These are phyloP conservation scores for Bufo bufo DNA, from an alignment of 2,113 vertebrate species.

Conservation along the genomic window DNA sequence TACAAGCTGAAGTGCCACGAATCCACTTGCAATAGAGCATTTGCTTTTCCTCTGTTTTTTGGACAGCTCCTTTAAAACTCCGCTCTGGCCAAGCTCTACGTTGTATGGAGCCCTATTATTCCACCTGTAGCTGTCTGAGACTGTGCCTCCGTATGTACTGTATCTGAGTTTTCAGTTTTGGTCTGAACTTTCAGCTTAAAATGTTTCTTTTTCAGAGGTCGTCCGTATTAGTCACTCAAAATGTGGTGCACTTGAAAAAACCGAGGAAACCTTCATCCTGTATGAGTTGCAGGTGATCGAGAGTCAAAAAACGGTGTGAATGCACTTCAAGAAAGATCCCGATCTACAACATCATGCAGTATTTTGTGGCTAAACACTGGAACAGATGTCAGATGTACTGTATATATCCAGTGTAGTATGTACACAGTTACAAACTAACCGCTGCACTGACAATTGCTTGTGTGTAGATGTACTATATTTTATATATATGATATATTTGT, in stretches of 20 bases:
- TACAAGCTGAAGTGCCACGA: too few relatives aligned
- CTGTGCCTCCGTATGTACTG: too few relatives aligned
- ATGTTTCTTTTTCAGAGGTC: slow-evolving; percentile 27
- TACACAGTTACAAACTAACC: neutral
- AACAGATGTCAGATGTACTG: neutral
- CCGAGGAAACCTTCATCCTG: slow-evolving; percentile 41
- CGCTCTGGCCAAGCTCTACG: too few relatives aligned
- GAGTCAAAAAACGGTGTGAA: neutral
- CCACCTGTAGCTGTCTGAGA: neutral
- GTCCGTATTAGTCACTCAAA: neutral
- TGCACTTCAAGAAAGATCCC: neutral
- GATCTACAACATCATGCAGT: neutral
- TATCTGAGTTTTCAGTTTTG: neutral
- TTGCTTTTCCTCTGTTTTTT: too few relatives aligned
- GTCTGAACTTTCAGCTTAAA: neutral
- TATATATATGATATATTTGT: too few relatives aligned
- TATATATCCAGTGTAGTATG: neutral
- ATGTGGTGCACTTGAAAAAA: slow-evolving; percentile 34
- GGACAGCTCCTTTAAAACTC: too few relatives aligned
- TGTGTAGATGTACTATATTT: too few relatives aligned
- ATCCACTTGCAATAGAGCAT: too few relatives aligned
- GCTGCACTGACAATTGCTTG: neutral
- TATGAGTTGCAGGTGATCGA: slow-evolving; percentile 3
- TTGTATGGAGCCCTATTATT: too few relatives aligned
- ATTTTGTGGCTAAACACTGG: neutral